Evolutionary conservation across 2,888 invertebrate species (phyloP).

Genomic region (Neoascia interrupta): DNA sequence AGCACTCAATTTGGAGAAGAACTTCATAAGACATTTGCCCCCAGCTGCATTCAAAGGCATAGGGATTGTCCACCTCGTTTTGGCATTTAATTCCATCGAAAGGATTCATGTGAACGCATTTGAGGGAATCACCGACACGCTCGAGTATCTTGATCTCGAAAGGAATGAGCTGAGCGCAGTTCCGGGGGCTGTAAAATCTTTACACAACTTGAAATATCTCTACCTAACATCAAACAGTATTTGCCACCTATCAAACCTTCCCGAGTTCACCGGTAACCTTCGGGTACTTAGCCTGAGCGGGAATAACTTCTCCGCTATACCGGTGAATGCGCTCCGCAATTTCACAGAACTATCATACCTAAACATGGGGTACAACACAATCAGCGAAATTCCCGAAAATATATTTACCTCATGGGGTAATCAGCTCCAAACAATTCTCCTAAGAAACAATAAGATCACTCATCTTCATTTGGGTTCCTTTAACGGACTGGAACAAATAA

Average conservation of each 20-base stretch:
- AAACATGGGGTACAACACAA: constrained; percentile 93
- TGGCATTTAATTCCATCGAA: constrained; percentile 88
- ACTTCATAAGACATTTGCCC: constrained; percentile 86
- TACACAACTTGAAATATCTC: constrained; percentile 87
- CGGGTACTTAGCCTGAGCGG: constrained; percentile 90
- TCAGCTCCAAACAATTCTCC: constrained; percentile 88
- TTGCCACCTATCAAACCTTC: constrained; percentile 82
- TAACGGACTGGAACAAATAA: constrained; percentile 86
- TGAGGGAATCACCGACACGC: constrained; percentile 85
- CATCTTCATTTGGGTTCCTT: constrained; percentile 87
- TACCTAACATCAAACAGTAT: constrained; percentile 91
- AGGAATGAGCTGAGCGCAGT: constrained; percentile 87
- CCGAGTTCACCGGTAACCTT: constrained; percentile 81
- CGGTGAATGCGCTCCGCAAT: constrained; percentile 84
- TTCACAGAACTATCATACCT: constrained; percentile 90
- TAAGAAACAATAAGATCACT: constrained; percentile 91
- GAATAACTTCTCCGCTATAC: constrained; percentile 88
- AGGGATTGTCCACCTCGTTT: constrained; percentile 87
- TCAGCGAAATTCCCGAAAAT: constrained; percentile 87
- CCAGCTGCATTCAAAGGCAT: constrained; percentile 85
- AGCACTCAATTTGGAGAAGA: constrained; percentile 90
- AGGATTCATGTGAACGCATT: constrained; percentile 87
- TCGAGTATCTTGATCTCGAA: constrained; percentile 91
- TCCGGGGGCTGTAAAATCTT: constrained; percentile 85
- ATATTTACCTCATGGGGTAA: constrained; percentile 89